Evolutionary conservation across 23 tunicate species (phyloP), one percentile per base, ranked within the genome.

Genomic region (Botrylloides violaceus): DNA sequence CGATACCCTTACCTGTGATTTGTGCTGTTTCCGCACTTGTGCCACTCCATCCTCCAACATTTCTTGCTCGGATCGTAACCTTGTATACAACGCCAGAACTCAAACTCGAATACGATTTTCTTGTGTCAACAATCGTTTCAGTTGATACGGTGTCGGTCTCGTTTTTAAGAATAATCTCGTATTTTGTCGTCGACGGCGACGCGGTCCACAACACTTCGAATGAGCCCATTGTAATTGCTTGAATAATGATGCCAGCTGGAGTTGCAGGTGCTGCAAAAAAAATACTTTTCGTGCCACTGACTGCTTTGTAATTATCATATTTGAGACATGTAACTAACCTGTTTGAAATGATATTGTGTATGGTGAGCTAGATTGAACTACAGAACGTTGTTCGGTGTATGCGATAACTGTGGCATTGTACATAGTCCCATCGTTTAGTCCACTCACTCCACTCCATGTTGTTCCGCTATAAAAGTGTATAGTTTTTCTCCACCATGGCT

Each of bases 311-410:
- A 43, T 43, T 43, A 43, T 43, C n/a, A n/a, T n/a, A n/a, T n/a
- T n/a, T n/a, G n/a, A n/a, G n/a, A n/a, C n/a, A n/a, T 43, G 53
- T 7, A 43, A 43, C 53, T 19, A 12, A 63, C 70, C 70, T 63
- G 70, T 63, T 31, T 27, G 34, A 9, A 63, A 63, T 4, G 70
- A 63, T 26, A 63, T 63, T 63, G 70, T 63, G 35, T 7, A 27
- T 29, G 70, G 33, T 31, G 4, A 3, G 34, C 70, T 33, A 29
- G 26, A 19, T 31, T 63, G 70, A 4, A 31, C 36, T 7, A 28
- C 70, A 27, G 35, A 21, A 3, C 18, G 26, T 7, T 33, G 34
- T 29, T 29, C 33, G 20, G 70, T 27, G 18, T 25, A 21, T 12
- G 70, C 70, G 9, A 27, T 19, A 15, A 63, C 29, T 4, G 70